Percentiles rank a stretch among this genome's conserved stretches.
phyloP scores from a whole-genome alignment of 37 sponge, comb jelly and placozoan species.

The Haliclona indistincta region DNA sequence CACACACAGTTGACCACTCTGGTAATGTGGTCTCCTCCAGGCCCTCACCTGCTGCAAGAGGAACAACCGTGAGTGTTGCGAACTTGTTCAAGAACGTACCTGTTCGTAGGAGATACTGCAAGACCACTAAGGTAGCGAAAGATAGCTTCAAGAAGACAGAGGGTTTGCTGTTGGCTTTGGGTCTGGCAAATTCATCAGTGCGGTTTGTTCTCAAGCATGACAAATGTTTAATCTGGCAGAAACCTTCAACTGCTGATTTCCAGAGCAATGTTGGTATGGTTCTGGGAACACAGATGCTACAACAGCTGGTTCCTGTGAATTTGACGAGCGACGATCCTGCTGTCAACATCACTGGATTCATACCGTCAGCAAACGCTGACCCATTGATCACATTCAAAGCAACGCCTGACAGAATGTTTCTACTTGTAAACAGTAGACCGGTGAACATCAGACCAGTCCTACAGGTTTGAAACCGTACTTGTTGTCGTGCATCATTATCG shows the following conservation, averaged over 20 bases:
- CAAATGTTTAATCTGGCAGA: slow-evolving; percentile 67
- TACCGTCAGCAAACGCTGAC: slow-evolving; percentile 34
- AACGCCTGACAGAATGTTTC: slow-evolving; percentile 37
- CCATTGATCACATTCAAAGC: slow-evolving; percentile 12
- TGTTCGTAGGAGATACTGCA: slow-evolving; percentile 68
- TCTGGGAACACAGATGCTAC: slow-evolving; percentile 38
- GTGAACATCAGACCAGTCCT: slow-evolving; percentile 44
- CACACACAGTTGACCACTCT: slow-evolving; percentile 26
- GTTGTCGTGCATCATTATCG: slow-evolving; percentile 1
- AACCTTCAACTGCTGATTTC: slow-evolving; percentile 34
- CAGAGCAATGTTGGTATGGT: slow-evolving; percentile 27
- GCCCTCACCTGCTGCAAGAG: slow-evolving; percentile 31
- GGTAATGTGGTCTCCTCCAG: slow-evolving; percentile 36
- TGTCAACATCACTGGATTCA: slow-evolving; percentile 26
- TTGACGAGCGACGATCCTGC: slow-evolving; percentile 13
- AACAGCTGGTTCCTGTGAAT: slow-evolving; percentile 25
- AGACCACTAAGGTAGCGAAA: slow-evolving; percentile 57
- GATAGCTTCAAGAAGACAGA: slow-evolving; percentile 75
- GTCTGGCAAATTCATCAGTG: slow-evolving; percentile 64
- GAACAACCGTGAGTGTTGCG: slow-evolving; percentile 66
- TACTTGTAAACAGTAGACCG: slow-evolving; percentile 60
- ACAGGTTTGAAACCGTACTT: slow-evolving; percentile 28
- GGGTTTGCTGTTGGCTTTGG: slow-evolving; percentile 65
- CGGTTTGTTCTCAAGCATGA: slow-evolving; percentile 76
- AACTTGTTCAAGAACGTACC: slow-evolving; percentile 79